A percentile compares a stretch with the other conserved stretches of the same genome.
Conservation (phyloP, 64 coral and sea anemone species). For the Stichodactyla helianthus region DNA sequence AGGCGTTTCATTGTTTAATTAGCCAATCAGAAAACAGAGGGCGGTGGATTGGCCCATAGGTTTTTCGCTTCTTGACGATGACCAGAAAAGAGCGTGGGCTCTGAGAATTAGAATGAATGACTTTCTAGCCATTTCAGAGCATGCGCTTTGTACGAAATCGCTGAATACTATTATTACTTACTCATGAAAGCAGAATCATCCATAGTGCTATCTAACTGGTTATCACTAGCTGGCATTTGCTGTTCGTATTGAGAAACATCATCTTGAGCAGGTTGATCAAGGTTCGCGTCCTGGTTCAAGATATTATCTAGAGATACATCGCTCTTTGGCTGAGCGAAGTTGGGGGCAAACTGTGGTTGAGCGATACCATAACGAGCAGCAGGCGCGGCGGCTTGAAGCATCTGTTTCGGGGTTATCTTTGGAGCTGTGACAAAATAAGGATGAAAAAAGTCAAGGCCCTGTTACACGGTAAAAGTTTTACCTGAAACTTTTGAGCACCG, state of each 20-base stretch:
- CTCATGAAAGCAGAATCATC: slow-evolving; percentile 2
- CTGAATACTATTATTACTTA: background rate
- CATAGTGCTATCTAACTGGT: slow-evolving; percentile 5
- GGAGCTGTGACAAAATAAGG: background rate
- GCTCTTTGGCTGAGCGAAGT: background rate
- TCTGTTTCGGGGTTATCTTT: background rate
- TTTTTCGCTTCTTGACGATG: too few species aligned
- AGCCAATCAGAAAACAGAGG: too few species aligned
- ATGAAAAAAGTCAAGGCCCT: background rate
- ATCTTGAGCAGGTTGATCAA: background rate
- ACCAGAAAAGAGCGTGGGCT: too few species aligned
- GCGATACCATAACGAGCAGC: background rate
- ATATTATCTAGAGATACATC: background rate
- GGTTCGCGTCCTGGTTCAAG: background rate
- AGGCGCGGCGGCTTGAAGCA: background rate
- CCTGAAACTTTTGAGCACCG: too few species aligned
- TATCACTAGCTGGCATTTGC: slow-evolving; percentile 5
- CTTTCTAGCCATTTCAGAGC: background rate
- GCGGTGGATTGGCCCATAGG: too few species aligned
- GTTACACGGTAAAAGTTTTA: too few species aligned
- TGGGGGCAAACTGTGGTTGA: background rate
- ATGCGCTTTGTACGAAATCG: background rate
- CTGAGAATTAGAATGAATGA: too few species aligned
- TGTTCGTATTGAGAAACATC: background rate
- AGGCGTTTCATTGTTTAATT: too few species aligned